A percentile compares a stretch with the other conserved stretches of the same genome.
phyloP scores from a whole-genome alignment of 1,140 invertebrate species.

The Drosophila santomea region DNA sequence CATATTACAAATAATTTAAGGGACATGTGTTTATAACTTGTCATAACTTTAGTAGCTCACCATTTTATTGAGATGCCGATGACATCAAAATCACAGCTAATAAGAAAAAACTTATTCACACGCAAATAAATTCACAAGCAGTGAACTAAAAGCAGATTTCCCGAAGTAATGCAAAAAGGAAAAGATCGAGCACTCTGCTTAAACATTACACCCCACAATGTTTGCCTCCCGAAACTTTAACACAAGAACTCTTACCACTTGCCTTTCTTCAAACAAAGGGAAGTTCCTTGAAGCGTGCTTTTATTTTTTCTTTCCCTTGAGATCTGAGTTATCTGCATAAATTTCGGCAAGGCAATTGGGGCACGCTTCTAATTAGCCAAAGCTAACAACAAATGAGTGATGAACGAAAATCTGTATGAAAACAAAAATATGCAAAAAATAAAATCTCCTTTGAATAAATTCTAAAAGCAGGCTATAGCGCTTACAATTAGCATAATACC shows the following conservation, averaged over 20 bases:
- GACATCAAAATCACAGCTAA: constrained; percentile 2
- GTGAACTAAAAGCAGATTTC: constrained; percentile 17
- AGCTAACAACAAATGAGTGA: constrained; percentile 59
- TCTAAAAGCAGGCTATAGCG: constrained; percentile 14
- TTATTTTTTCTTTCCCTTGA: constrained; percentile 10
- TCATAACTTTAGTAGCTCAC: too few relatives aligned
- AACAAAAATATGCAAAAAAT: constrained; percentile 23
- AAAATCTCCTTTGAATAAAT: constrained; percentile 39
- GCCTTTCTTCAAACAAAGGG: background rate
- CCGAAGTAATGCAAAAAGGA: constrained; percentile 2
- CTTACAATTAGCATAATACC: constrained; percentile 70
- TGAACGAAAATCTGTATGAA: constrained; percentile 55
- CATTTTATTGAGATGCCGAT: background rate
- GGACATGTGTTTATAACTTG: too few relatives aligned
- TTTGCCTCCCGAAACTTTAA: background rate
- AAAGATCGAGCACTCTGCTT: background rate
- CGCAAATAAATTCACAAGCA: background rate
- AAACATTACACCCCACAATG: background rate
- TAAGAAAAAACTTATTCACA: background rate
- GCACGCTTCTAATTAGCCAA: constrained; percentile 73
- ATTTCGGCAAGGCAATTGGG: constrained; percentile 42
- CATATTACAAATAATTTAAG: background rate
- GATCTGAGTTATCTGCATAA: constrained; percentile 65
- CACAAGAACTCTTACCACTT: constrained; percentile 2
- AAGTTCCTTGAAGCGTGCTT: constrained; percentile 8